Conservation (phyloP, 2,113 vertebrate genomes). For the Rhagologus leucostigma region DNA sequence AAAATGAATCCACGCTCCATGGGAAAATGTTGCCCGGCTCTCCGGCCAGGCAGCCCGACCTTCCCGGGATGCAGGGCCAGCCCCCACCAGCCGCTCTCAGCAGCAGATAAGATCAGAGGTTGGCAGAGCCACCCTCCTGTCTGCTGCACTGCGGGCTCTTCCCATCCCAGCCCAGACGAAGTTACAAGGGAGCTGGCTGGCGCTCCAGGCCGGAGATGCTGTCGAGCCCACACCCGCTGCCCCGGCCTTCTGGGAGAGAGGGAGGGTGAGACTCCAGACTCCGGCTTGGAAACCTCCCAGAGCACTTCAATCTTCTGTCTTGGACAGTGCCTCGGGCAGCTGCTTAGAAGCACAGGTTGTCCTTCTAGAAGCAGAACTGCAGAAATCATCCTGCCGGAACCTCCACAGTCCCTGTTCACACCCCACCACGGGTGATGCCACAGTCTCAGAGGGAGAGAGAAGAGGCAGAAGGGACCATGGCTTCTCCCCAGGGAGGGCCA, state of each 20-base stretch:
- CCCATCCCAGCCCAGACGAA: not conserved
- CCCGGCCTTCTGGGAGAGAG: not conserved
- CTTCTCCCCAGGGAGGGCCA: not conserved
- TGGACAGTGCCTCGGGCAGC: not conserved
- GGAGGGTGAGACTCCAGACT: not conserved
- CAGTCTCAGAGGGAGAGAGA: not conserved
- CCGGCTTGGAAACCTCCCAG: not conserved
- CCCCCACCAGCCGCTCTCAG: not conserved
- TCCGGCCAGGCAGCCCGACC: not conserved
- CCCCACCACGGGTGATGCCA: fast-evolving
- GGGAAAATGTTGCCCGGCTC: not conserved
- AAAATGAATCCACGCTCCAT: fast-evolving
- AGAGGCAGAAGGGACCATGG: not conserved
- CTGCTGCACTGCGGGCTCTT: not conserved
- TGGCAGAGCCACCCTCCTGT: not conserved
- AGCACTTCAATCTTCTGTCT: not conserved
- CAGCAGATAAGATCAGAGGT: slow-evolving; percentile 1
- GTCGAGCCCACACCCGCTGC: not conserved
- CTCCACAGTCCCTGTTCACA: not conserved
- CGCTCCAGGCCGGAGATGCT: not conserved
- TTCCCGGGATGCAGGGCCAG: not conserved
- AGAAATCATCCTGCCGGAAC: not conserved
- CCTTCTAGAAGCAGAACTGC: not conserved
- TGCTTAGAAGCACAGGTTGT: not conserved
- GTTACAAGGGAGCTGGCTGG: not conserved